phyloP scores from a whole-genome alignment of 1,140 invertebrate species.

The Dendroctonus valens region DNA sequence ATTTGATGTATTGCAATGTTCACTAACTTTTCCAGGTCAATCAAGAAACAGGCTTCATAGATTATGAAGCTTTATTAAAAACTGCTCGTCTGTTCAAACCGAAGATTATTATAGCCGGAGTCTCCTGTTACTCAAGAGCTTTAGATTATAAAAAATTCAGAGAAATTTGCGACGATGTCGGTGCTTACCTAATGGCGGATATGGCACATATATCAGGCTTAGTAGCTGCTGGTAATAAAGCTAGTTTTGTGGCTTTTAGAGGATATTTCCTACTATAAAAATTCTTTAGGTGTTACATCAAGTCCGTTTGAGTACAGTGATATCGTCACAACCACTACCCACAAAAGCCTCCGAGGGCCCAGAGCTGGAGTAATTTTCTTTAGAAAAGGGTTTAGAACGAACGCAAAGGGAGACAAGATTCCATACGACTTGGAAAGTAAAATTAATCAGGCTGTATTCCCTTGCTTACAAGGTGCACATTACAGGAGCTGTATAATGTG shows the following conservation, averaged over 20 bases:
- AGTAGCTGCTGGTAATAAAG: constrained; percentile 70
- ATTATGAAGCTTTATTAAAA: constrained; percentile 86
- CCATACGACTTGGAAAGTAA: constrained; percentile 84
- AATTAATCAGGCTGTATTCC: constrained; percentile 94
- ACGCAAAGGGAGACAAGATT: constrained; percentile 74
- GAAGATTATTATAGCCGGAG: constrained; percentile 90
- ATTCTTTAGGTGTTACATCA: constrained; percentile 66
- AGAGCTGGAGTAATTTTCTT: constrained; percentile 88
- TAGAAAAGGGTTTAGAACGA: constrained; percentile 76
- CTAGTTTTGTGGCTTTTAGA: neutral
- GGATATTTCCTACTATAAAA: constrained; percentile 9
- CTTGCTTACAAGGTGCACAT: constrained; percentile 68
- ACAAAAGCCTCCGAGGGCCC: constrained; percentile 92
- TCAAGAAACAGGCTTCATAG: constrained; percentile 83
- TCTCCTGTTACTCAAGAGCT: constrained; percentile 83
- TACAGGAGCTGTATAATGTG: neutral
- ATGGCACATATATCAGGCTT: constrained; percentile 95
- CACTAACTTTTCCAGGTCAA: constrained; percentile 57
- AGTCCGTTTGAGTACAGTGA: constrained; percentile 93
- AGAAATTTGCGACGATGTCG: constrained; percentile 83
- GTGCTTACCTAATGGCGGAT: constrained; percentile 88
- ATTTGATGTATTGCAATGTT: neutral
- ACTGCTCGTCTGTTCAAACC: constrained; percentile 88
- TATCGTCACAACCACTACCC: constrained; percentile 93
- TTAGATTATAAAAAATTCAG: constrained; percentile 88